A percentile compares a stretch with the other conserved stretches of the same genome.
phyloP scores from a whole-genome alignment of 2,113 vertebrate genomes.

The Vidua chalybeata region DNA sequence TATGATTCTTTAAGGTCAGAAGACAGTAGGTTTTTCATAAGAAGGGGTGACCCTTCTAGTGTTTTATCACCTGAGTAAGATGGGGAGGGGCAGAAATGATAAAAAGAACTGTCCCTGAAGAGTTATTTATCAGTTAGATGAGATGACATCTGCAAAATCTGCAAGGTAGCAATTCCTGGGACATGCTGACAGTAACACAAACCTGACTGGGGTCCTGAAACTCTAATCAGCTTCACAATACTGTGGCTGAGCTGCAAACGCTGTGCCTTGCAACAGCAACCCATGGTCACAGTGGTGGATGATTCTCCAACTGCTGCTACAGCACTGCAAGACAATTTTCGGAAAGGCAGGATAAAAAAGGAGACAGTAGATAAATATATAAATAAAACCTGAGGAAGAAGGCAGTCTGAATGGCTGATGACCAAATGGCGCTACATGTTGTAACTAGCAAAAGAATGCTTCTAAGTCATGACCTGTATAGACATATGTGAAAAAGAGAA shows the following conservation, averaged over 20 bases:
- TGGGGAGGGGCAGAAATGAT: accelerated
- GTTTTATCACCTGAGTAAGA: background rate
- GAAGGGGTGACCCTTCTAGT: accelerated
- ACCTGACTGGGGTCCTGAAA: background rate
- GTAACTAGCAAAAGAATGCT: background rate
- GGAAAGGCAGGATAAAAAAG: background rate
- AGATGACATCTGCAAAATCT: background rate
- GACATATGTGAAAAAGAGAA: background rate
- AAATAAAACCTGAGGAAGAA: background rate
- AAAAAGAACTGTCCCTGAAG: background rate
- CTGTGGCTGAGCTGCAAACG: background rate
- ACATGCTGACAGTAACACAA: background rate
- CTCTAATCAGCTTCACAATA: background rate
- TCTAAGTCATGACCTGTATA: background rate
- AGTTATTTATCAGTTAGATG: background rate
- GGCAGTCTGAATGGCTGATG: background rate
- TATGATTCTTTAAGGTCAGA: background rate
- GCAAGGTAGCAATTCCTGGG: background rate
- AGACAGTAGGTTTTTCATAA: background rate
- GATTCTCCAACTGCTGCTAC: background rate
- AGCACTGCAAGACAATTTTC: background rate
- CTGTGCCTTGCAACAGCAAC: background rate
- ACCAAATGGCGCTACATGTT: background rate
- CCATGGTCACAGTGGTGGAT: background rate
- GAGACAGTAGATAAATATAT: background rate